Base-by-base conservation (phyloP, 2,113 vertebrate genomes). In the Tenebrosternarchus preto region DNA sequence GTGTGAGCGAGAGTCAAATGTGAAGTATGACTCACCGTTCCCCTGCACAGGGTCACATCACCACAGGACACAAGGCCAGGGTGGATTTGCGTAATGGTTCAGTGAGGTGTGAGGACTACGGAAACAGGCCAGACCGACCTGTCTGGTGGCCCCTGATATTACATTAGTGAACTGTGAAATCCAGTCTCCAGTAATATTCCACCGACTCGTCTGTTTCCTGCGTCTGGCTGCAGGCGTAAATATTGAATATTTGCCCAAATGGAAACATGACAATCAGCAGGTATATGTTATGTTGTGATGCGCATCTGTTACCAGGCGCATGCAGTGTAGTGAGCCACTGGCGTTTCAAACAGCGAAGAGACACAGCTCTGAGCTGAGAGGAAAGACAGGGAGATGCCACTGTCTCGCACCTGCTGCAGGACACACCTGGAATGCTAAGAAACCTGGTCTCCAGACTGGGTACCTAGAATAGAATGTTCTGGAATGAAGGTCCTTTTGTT, bases 231-330 rank as follows among this genome's bases (percentile, higher is more conserved):
- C 5, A 43, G 29, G 33, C 71, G 76, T 60, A 22, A 12, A 20
- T 12, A 39, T 7, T 22, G 22, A 76, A 56, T 29, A 59, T 64
- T 80, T 55, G 46, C 70, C 73, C 17, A 43, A 71, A 79, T 29
- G 66, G 24, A 77, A 68, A 29, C 69, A 61, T 76, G 73, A 71
- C 20, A 61, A 81, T 80, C 82, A 69, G 22, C 80, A 70, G 82
- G 39, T 72, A 36, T 15, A 53, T 39, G 25, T 20, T 55, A 73
- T 80, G 55, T 77, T 80, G 24, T 55, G 1, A 85, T 87, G 79
- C 69, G 67, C 78, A 83, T 83, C 77, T 25, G 77, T 85, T 83
- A 83, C 60, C 63, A 31, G 64, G 19, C 43, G 22, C 22, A 50
- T 22, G 36, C 24, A 36, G 5, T 29, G 9, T 6, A 31, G 19